Percentiles rank a stretch among this genome's conserved stretches.
Evolutionary conservation across 2,113 vertebrate genomes (phyloP).

Genomic region (Aptenodytes patagonicus): DNA sequence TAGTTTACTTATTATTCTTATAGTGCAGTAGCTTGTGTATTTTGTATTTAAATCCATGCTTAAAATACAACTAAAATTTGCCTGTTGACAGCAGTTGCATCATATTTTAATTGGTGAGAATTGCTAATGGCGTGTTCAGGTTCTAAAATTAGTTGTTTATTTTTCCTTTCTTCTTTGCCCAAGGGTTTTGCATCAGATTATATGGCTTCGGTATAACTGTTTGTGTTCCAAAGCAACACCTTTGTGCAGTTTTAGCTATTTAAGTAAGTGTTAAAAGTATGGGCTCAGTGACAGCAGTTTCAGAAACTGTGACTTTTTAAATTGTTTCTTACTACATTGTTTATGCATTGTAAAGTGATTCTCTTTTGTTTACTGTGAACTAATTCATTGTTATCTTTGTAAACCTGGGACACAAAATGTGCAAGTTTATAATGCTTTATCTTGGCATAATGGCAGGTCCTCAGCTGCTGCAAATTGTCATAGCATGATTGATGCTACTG

Average conservation of each 20-base stretch:
- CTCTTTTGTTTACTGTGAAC: constrained; percentile 68
- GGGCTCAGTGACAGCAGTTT: constrained; percentile 49
- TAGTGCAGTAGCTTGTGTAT: background rate
- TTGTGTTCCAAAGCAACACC: constrained; percentile 66
- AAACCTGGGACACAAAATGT: constrained; percentile 1
- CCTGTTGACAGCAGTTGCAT: constrained; percentile 72
- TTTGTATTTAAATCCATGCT: constrained; percentile 19
- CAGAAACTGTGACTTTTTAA: constrained; percentile 62
- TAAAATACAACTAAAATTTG: constrained; percentile 23
- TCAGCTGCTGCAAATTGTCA: background rate
- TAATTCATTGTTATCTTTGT: constrained; percentile 61
- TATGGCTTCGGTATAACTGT: constrained; percentile 55
- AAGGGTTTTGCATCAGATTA: constrained; percentile 78
- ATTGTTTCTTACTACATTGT: constrained; percentile 59
- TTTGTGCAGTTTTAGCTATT: constrained; percentile 70
- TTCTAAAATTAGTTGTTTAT: constrained; percentile 78
- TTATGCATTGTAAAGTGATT: constrained; percentile 50
- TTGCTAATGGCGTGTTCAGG: constrained; percentile 58
- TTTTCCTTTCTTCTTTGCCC: constrained; percentile 74
- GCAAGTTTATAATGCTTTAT: background rate
- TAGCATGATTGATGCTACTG: background rate
- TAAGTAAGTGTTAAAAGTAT: constrained; percentile 67
- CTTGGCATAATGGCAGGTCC: background rate
- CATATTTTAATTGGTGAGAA: constrained; percentile 74
- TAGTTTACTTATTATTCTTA: background rate